Percentiles rank a stretch among this genome's conserved stretches.
These are phyloP conservation scores for Eupelmus urozonus DNA, from an alignment of 2,888 invertebrate genomes.

Conservation along the genomic window DNA sequence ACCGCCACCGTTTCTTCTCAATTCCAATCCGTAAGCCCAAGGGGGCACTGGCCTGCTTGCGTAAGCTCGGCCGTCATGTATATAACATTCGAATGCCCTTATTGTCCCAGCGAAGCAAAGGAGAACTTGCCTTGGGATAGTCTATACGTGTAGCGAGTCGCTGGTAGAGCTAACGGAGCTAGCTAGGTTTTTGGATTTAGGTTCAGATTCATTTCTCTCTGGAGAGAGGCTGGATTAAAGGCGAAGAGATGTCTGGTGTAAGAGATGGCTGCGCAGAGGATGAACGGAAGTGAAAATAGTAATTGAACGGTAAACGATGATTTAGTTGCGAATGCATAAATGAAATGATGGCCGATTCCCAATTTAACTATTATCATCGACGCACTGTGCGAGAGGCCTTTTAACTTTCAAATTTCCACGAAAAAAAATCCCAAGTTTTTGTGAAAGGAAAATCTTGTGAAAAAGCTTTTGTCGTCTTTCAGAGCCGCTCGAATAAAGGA, in stretches of 20 bases:
- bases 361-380: too few relatives aligned
- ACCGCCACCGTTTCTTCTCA: slow-evolving; percentile 18
- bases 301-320: too few relatives aligned
- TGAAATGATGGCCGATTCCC: too few relatives aligned
- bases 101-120: slow-evolving; percentile 22
- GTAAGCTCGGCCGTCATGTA: slow-evolving; percentile 31
- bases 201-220: too few relatives aligned
- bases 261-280: neutral
- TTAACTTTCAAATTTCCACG: slow-evolving; percentile 6
- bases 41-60: slow-evolving; percentile 32
- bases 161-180: too few relatives aligned
- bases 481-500: neutral
- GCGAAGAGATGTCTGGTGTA: neutral
- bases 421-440: too few relatives aligned
- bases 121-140: slow-evolving; percentile 9
- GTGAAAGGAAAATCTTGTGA: neutral
- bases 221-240: too few relatives aligned
- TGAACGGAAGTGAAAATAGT: slow-evolving; percentile 1
- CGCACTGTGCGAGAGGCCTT: neutral
- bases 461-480: too few relatives aligned
- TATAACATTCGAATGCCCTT: slow-evolving; percentile 37
- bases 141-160: too few relatives aligned
- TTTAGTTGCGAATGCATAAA: neutral
- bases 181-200: too few relatives aligned
- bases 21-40: slow-evolving; percentile 36